Evolutionary conservation across 1,140 invertebrate genomes (phyloP).

Genomic region (Augochlora pura): DNA sequence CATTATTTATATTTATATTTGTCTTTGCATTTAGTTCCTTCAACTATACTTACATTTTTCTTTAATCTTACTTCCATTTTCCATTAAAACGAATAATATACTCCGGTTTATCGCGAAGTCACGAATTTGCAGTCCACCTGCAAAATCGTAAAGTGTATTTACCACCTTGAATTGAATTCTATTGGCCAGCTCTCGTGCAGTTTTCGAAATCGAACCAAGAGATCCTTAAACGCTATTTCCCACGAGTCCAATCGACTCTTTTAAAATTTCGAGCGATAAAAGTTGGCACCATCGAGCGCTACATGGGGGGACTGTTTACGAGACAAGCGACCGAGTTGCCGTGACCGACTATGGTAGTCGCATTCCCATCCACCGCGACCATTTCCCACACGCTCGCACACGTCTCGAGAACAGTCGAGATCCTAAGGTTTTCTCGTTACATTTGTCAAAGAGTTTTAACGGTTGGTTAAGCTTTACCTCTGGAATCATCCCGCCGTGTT

Average conservation of each 20-base stretch:
- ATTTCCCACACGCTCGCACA: too few species aligned
- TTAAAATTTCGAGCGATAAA: not conserved
- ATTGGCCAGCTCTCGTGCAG: too few species aligned
- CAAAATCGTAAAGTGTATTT: too few species aligned
- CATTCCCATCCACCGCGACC: not conserved
- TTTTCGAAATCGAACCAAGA: too few species aligned
- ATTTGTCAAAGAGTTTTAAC: not conserved
- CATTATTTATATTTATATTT: too few species aligned
- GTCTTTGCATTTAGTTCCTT: too few species aligned
- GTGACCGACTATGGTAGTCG: slow-evolving; percentile 11
- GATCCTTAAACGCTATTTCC: not conserved
- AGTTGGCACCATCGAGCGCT: not conserved
- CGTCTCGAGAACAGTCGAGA: not conserved
- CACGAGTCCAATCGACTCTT: not conserved
- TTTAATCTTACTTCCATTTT: too few species aligned
- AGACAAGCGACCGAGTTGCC: slow-evolving; percentile 6
- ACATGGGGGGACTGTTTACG: not conserved
- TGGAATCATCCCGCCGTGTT: not conserved
- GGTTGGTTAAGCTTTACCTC: not conserved
- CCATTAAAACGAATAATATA: too few species aligned
- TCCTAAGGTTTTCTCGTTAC: not conserved
- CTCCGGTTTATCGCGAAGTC: too few species aligned
- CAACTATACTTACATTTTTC: too few species aligned
- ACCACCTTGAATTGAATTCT: too few species aligned
- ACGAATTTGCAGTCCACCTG: too few species aligned